Base-by-base conservation (phyloP, 2,888 invertebrate genomes). In the Phragmatobia fuliginosa region DNA sequence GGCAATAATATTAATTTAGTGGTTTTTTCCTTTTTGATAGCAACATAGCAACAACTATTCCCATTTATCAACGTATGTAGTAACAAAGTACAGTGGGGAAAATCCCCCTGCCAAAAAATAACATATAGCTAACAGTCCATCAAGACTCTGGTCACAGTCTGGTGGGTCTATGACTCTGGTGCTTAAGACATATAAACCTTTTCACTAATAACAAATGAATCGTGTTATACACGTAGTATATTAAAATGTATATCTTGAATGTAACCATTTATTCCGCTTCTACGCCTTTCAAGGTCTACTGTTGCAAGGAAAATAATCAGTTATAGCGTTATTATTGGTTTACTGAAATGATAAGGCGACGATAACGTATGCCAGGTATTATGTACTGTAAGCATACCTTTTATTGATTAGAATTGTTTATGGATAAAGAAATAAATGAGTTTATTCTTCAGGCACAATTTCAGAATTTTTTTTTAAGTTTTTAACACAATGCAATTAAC, bases 281-380 rank as follows among this genome's bases (percentile, higher is more conserved):
- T 79, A 80, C 67, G 63, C 66, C 59, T 82, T 83, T 71, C 69
- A 75, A 84, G 72, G 66, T 81, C 82, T 84, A 70, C 75, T 62
- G 64, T 78, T 71, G 79, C 74, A 78, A 80, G 77, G 74, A 83
- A 87, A 83, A 85, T 84, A 85, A 79, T 80, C 82, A 81, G 82
- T 79, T 79, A 76, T 77, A 84, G 82, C 82, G 80, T 83, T 85
- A 84, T 85, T 87, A 88, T 89, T 86, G 85, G 86, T 87, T 85
- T 86, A 87, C 82, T 82, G 81, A 78, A 81, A 83, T 83, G 88
- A 88, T 88, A 88, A 87, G 83, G 64, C 36, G 63, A 80, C 76
- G 85, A 88, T 87, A 88, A 81, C 83, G 75, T 70, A 73, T 65
- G 75, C 72, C 73, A 75, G 77, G 83, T 83, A 84, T 85, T 85